These are phyloP conservation scores for Corella eumyota DNA, from an alignment of 23 tunicate genomes.

Conservation along the genomic window DNA sequence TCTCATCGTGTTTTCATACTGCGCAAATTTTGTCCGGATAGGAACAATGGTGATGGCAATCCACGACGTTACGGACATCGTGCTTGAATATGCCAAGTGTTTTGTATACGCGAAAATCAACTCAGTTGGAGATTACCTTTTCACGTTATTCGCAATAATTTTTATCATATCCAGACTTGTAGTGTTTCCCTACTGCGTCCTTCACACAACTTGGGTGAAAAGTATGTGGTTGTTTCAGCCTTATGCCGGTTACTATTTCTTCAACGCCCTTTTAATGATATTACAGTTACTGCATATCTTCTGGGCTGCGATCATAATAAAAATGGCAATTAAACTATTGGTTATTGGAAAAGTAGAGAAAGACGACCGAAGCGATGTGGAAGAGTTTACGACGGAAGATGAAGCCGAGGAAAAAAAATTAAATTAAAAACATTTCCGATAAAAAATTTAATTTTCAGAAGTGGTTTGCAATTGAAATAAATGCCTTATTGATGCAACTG, in stretches of 20 bases:
- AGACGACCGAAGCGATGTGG: constrained; percentile 57
- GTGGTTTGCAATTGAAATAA: too few relatives aligned
- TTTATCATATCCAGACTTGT: constrained; percentile 56
- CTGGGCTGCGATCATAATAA: constrained; percentile 65
- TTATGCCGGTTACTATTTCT: constrained; percentile 51
- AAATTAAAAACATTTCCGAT: too few relatives aligned
- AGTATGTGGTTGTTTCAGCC: constrained; percentile 56
- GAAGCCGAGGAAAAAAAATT: constrained; percentile 4
- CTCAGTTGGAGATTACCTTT: constrained; percentile 33
- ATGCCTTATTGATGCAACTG: too few relatives aligned
- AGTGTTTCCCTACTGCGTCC: constrained; percentile 40
- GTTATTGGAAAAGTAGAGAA: constrained; percentile 32
- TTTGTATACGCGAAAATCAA: constrained; percentile 56
- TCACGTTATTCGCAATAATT: constrained; percentile 57
- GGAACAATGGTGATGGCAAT: constrained; percentile 76
- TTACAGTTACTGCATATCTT: constrained; percentile 56
- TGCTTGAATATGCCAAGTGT: constrained; percentile 77
- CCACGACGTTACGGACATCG: constrained; percentile 82
- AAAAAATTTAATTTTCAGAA: too few relatives aligned
- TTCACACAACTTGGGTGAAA: constrained; percentile 78
- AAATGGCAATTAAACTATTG: constrained; percentile 54
- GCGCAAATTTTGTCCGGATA: constrained; percentile 62
- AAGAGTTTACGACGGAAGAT: constrained; percentile 21
- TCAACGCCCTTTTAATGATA: constrained; percentile 50
- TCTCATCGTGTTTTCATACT: constrained; percentile 73